Evolutionary conservation across 2,888 invertebrate species (phyloP).

Genomic region (Caradrina kadenii): DNA sequence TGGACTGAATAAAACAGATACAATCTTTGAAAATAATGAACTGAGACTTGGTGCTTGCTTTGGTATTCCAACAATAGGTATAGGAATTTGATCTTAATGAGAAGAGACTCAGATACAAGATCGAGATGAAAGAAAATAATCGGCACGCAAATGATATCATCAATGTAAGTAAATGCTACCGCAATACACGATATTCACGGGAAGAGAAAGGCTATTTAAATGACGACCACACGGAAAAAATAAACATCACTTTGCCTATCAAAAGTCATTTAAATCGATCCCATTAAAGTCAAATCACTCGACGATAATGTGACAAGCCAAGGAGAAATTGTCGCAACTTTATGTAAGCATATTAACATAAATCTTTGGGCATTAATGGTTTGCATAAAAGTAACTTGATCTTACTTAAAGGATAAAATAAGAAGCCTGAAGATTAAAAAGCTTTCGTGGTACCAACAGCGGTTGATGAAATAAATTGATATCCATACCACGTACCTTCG

Average conservation of each 20-base stretch:
- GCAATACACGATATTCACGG: slow-evolving; percentile 6
- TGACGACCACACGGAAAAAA: slow-evolving; percentile 26
- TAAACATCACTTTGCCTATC: slow-evolving; percentile 27
- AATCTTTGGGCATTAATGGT: slow-evolving; percentile 38
- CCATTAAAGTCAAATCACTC: slow-evolving; percentile 39
- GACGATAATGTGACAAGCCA: slow-evolving; percentile 24
- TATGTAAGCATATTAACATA: slow-evolving; percentile 45
- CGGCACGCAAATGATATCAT: slow-evolving; percentile 2
- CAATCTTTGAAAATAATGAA: slow-evolving; percentile 18
- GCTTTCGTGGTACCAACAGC: slow-evolving; percentile 9
- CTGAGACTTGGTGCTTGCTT: not conserved
- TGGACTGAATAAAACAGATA: slow-evolving; percentile 16
- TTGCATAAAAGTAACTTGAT: slow-evolving; percentile 40
- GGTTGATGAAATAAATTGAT: slow-evolving; percentile 38
- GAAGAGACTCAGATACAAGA: not conserved
- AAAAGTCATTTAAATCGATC: slow-evolving; percentile 34
- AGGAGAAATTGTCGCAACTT: slow-evolving; percentile 41
- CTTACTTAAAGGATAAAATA: slow-evolving; percentile 24
- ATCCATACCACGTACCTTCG: slow-evolving; percentile 43
- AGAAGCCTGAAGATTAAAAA: slow-evolving; percentile 41
- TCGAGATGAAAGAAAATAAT: slow-evolving; percentile 3
- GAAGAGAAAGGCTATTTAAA: slow-evolving; percentile 29
- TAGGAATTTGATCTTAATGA: slow-evolving; percentile 6
- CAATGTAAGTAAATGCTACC: slow-evolving; percentile 11
- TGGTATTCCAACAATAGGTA: not conserved